Base-by-base conservation (phyloP, 2,888 invertebrate species). In the Sisyra nigra region DNA sequence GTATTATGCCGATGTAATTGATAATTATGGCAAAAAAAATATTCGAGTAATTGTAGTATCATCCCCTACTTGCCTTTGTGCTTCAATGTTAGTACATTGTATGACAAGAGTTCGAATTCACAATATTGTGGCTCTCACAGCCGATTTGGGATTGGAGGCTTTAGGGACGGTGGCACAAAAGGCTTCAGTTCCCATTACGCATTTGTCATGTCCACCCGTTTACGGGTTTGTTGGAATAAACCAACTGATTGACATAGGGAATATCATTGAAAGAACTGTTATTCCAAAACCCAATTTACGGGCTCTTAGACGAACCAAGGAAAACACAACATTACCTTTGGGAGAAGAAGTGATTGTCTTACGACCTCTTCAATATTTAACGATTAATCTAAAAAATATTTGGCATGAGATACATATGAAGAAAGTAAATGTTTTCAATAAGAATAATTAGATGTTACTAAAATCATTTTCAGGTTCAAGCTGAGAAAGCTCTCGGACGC, bases 201-300 rank as follows among this genome's bases (percentile, higher is more conserved):
- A 67, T 50, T 65, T 76, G 51, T 67, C 67, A 52, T 72, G 70
- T 44, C 72, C 76, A 7, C 73, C 75, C 24, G 74, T 76, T 4
- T 76, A 76, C 75, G 76, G 76, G 7, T 75, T 70, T 49, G 61
- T 71, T 19, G 74, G 73, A 10, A 55, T 70, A 15, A 70, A 69
- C 51, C 65, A 68, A 30, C 63, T 70, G 44, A 63, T 74, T 5
- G 75, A 75, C 54, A 54, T 72, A 11, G 58, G 57, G 44, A 69
- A 66, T 34, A 68, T 68, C n/a, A 52, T 72, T 40, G 69, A 72
- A 50, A 66, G 63, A 52, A 68, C 67, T 46, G 60, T 70, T 48
- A 56, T 65, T 32, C 68, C 67, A 52, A 57, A 64, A 47, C 72
- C 74, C 0, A 69, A 67, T 49, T 55, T 55, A 42, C 64, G 72